A percentile compares a stretch with the other conserved stretches of the same genome.
Conservation (phyloP, 2,888 invertebrate genomes). For the Cyclophora albipunctata region DNA sequence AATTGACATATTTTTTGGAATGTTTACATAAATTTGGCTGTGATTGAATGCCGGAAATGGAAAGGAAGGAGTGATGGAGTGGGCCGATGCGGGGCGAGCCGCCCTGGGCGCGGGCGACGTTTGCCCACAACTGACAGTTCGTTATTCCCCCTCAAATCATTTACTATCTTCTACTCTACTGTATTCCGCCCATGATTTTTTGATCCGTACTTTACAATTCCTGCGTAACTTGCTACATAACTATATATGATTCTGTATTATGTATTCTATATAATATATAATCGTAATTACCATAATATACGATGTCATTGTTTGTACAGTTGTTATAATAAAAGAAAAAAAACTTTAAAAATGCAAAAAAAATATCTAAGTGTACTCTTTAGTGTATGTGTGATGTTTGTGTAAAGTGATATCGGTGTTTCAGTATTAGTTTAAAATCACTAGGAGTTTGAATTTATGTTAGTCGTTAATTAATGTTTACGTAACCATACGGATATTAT, state of each 20-base stretch:
- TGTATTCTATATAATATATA: conserved; percentile 18
- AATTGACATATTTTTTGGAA: conserved; percentile 39
- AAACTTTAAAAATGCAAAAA: conserved; percentile 19
- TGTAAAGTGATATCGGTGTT: conserved; percentile 51
- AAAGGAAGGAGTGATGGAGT: conserved; percentile 12
- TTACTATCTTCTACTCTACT: conserved; percentile 2
- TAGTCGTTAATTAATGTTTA: conserved; percentile 70
- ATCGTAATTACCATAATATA: neutral
- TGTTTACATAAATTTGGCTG: conserved; percentile 54
- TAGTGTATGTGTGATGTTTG: conserved; percentile 31
- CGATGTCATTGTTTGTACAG: conserved; percentile 31
- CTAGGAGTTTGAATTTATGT: conserved; percentile 66
- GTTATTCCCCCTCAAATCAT: neutral
- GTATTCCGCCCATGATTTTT: conserved; percentile 15
- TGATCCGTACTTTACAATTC: conserved; percentile 11
- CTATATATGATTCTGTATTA: conserved; percentile 26
- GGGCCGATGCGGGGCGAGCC: conserved; percentile 9
- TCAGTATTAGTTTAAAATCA: conserved; percentile 69
- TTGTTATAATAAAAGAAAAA: conserved; percentile 24
- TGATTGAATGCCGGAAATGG: conserved; percentile 43
- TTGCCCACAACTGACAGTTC: conserved; percentile 1
- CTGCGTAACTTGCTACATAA: conserved; percentile 9
- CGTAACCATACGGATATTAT: conserved; percentile 35
- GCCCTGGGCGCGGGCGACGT: neutral
- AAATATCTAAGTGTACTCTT: conserved; percentile 35